phyloP scores from a whole-genome alignment of 1,140 invertebrate genomes.

The Meloidogyne floridensis region DNA sequence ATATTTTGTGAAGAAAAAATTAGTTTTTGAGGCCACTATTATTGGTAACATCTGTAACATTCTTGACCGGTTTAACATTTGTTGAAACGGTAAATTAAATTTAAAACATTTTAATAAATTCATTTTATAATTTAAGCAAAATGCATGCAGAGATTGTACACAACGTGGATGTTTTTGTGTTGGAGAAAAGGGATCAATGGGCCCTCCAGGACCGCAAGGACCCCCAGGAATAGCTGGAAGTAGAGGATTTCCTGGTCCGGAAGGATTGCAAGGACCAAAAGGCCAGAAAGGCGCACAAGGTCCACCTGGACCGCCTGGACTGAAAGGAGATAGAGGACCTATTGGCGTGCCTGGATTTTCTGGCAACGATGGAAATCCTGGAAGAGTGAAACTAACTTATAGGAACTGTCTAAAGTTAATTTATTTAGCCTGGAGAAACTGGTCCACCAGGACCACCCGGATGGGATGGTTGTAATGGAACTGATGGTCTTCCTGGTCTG shows the following conservation, averaged over 20 bases:
- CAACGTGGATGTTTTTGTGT: conserved; percentile 65
- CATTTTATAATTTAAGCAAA: conserved; percentile 57
- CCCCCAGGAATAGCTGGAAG: conserved; percentile 58
- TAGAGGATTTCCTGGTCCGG: conserved; percentile 64
- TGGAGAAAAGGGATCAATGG: conserved; percentile 62
- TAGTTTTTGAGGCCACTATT: background rate
- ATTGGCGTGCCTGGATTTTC: conserved; percentile 62
- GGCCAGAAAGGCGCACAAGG: conserved; percentile 56
- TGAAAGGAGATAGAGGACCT: conserved; percentile 59
- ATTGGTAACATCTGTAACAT: conserved; percentile 15
- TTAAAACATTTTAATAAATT: background rate
- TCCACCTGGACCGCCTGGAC: conserved; percentile 54
- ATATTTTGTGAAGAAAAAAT: background rate
- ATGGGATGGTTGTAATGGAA: conserved; percentile 66
- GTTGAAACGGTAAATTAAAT: conserved; percentile 26
- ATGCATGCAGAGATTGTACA: conserved; percentile 61
- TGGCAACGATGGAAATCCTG: conserved; percentile 62
- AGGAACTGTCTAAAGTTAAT: background rate
- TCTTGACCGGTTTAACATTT: conserved; percentile 17
- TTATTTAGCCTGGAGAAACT: conserved; percentile 56
- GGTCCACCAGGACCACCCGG: conserved; percentile 63
- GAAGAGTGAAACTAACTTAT: conserved; percentile 26
- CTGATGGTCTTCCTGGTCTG: conserved; percentile 61
- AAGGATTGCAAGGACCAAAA: conserved; percentile 61
- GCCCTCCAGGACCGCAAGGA: conserved; percentile 64